phyloP scores from a whole-genome alignment of 2,888 invertebrate species.

The Acanthosepion pharaonis region DNA sequence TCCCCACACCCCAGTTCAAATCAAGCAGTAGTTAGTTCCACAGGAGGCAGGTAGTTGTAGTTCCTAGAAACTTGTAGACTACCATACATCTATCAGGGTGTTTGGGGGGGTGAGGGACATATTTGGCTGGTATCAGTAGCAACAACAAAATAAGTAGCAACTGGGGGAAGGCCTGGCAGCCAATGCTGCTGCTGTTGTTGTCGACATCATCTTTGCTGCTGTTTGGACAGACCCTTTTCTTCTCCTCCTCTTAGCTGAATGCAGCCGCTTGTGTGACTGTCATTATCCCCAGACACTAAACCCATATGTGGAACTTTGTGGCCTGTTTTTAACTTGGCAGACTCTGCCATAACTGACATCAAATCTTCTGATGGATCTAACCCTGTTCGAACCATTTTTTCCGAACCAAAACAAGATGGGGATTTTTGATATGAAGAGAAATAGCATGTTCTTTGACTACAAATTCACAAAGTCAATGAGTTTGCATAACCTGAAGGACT shows the following conservation, averaged over 20 bases:
- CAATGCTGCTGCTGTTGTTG: background rate
- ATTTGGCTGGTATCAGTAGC: background rate
- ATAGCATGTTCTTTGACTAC: constrained; percentile 37
- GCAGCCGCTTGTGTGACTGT: background rate
- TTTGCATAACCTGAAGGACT: constrained; percentile 34
- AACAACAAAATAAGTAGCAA: background rate
- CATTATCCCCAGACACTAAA: background rate
- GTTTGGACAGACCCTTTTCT: background rate
- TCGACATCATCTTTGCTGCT: background rate
- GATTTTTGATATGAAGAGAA: background rate
- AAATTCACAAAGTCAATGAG: constrained; percentile 36
- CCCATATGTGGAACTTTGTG: background rate
- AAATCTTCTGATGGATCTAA: background rate
- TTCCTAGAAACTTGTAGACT: constrained; percentile 16
- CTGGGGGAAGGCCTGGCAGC: background rate
- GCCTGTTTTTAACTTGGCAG: background rate
- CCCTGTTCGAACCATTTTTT: background rate
- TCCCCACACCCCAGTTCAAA: background rate
- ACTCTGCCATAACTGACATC: background rate
- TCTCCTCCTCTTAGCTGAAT: background rate
- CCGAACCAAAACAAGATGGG: constrained; percentile 10
- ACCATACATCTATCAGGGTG: background rate
- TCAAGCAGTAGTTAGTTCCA: background rate
- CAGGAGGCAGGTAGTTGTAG: background rate
- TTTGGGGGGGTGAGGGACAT: background rate